phyloP scores from a whole-genome alignment of 2,113 vertebrate species.

The Dolichotis patagonum region DNA sequence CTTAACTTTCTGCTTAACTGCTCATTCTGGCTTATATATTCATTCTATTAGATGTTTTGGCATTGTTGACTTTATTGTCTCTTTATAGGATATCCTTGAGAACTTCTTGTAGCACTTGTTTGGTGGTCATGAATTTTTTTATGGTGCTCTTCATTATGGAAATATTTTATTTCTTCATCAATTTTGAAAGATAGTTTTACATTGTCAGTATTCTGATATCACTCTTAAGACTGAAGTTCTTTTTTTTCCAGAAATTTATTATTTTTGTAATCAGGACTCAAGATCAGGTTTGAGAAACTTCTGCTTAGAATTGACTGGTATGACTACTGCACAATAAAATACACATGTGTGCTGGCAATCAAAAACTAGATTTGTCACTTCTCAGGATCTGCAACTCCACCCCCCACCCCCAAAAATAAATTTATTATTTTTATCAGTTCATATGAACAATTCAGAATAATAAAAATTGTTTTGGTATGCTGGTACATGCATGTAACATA shows the following conservation, averaged over 20 bases:
- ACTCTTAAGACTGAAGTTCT: neutral
- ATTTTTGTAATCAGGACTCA: too few species aligned
- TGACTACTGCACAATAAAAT: too few species aligned
- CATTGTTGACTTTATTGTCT: neutral
- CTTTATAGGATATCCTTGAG: neutral
- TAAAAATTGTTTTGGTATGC: neutral
- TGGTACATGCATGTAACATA: neutral
- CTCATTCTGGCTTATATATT: neutral
- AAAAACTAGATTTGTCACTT: too few species aligned
- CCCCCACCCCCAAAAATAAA: too few species aligned
- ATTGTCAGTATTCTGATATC: neutral
- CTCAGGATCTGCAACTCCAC: too few species aligned
- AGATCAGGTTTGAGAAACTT: too few species aligned
- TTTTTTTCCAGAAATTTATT: neutral
- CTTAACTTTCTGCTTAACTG: too few species aligned
- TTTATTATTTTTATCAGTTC: neutral
- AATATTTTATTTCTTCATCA: neutral
- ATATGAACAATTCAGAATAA: neutral
- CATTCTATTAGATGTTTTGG: neutral
- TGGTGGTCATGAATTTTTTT: neutral
- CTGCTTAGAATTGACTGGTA: too few species aligned
- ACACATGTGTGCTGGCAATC: too few species aligned
- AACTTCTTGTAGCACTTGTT: neutral
- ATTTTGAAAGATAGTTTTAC: neutral
- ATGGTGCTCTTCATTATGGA: neutral